Percentiles rank a stretch among this genome's conserved stretches.
These are phyloP conservation scores for Stenolophus ochropezus DNA, from an alignment of 2,888 invertebrate species.

Conservation along the genomic window DNA sequence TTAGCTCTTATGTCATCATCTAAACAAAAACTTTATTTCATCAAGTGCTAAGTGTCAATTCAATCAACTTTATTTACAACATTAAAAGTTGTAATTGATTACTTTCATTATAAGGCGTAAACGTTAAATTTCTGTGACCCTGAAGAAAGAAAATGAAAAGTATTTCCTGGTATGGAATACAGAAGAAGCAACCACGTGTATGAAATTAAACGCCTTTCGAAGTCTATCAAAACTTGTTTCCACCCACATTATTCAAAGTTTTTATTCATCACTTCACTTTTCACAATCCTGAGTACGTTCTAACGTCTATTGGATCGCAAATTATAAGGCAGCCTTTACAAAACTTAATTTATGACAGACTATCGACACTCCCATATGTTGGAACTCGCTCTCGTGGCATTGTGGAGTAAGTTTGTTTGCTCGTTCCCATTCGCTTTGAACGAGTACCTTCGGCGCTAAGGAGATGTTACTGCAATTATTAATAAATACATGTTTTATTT, in stretches of 20 bases:
- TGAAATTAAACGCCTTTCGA: neutral
- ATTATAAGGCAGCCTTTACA: conserved; percentile 52
- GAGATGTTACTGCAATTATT: conserved; percentile 43
- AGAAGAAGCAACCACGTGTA: neutral
- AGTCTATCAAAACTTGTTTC: conserved; percentile 21
- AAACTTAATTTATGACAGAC: conserved; percentile 51
- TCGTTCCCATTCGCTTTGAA: conserved; percentile 25
- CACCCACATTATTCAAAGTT: conserved; percentile 31
- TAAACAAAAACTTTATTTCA: too few relatives aligned
- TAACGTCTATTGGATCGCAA: conserved; percentile 22
- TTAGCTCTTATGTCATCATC: too few relatives aligned
- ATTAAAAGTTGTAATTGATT: too few relatives aligned
- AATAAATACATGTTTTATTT: conserved; percentile 46
- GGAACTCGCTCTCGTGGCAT: conserved; percentile 5
- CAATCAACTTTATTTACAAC: too few relatives aligned
- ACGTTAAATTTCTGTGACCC: too few relatives aligned
- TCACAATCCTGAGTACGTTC: conserved; percentile 24
- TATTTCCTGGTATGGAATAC: neutral
- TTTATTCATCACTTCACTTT: conserved; percentile 37
- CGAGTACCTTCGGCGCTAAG: conserved; percentile 7
- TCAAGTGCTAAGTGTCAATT: too few relatives aligned
- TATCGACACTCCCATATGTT: conserved; percentile 53
- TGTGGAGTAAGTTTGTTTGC: conserved; percentile 24
- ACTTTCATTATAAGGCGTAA: too few relatives aligned
- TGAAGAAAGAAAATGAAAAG: too few relatives aligned